phyloP scores from a whole-genome alignment of 2,888 invertebrate species.

The Megamerina dolium region DNA sequence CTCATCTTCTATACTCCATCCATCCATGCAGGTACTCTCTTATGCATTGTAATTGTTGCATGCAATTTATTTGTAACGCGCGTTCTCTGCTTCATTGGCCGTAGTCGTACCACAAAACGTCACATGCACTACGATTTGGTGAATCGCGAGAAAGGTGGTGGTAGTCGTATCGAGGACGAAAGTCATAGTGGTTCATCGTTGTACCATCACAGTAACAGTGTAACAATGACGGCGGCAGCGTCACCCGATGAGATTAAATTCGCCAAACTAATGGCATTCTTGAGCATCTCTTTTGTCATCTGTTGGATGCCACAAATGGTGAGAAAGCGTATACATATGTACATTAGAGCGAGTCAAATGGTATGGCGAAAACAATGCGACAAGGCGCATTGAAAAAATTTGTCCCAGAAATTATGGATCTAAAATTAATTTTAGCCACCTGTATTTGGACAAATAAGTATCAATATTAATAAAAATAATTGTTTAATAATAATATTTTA shows the following conservation, averaged over 20 bases:
- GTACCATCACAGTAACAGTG: constrained; percentile 41
- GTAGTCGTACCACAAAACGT: constrained; percentile 41
- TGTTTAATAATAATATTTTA: no score
- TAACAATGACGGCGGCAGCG: constrained; percentile 36
- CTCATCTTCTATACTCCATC: neutral
- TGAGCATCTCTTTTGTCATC: constrained; percentile 74
- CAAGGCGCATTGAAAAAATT: no score
- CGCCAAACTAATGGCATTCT: constrained; percentile 75
- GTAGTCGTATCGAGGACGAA: constrained; percentile 32
- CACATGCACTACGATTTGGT: constrained; percentile 43
- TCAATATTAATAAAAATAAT: no score
- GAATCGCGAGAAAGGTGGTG: constrained; percentile 36
- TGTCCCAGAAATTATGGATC: no score
- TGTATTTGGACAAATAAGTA: no score
- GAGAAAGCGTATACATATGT: no score
- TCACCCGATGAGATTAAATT: constrained; percentile 78
- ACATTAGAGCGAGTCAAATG: no score
- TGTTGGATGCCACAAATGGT: constrained; percentile 91
- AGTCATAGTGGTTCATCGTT: constrained; percentile 40
- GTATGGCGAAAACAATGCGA: no score
- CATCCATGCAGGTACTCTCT: constrained; percentile 56
- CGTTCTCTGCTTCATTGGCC: constrained; percentile 56
- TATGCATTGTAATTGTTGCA: constrained; percentile 70
- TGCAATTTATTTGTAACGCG: constrained; percentile 78
- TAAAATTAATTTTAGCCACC: no score